Conservation (phyloP, 2,888 invertebrate genomes). For the Plagodis pulveraria region DNA sequence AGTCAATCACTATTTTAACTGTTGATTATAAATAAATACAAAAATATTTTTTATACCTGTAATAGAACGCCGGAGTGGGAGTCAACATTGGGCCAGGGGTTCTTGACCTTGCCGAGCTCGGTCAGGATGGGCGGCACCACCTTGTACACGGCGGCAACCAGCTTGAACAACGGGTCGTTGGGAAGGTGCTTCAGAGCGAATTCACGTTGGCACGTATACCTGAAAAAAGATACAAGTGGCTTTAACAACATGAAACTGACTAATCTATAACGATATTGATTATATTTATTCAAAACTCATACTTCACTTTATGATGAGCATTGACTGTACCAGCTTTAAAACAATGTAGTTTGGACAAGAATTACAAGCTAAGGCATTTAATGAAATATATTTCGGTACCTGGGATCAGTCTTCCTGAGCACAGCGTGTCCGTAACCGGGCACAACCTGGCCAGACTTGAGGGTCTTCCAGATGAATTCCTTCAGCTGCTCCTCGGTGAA, state of each 20-base stretch:
- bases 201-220: conserved; percentile 96
- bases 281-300: too few species aligned
- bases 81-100: conserved; percentile 99
- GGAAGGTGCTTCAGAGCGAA: conserved; percentile 97
- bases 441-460: conserved; percentile 98
- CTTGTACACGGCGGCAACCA: conserved; percentile 96
- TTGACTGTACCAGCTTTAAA: too few species aligned
- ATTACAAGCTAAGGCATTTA: neutral
- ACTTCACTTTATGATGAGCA: too few species aligned
- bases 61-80: conserved; percentile 97
- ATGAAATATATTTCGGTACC: conserved; percentile 46
- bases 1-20: too few species aligned
- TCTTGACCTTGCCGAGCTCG: conserved; percentile 98
- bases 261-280: too few species aligned
- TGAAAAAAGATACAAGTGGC: conserved; percentile 32
- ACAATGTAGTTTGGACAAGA: too few species aligned
- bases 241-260: too few species aligned
- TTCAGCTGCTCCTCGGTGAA: conserved; percentile 96
- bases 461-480: conserved; percentile 98
- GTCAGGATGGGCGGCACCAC: conserved; percentile 96
- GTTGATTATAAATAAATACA: too few species aligned
- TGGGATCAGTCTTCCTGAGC: conserved; percentile 96
- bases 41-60: conserved; percentile 84
- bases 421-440: conserved; percentile 99
- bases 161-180: conserved; percentile 95